phyloP scores from a whole-genome alignment of 2,113 vertebrate genomes.

The Oryzias curvinotus region DNA sequence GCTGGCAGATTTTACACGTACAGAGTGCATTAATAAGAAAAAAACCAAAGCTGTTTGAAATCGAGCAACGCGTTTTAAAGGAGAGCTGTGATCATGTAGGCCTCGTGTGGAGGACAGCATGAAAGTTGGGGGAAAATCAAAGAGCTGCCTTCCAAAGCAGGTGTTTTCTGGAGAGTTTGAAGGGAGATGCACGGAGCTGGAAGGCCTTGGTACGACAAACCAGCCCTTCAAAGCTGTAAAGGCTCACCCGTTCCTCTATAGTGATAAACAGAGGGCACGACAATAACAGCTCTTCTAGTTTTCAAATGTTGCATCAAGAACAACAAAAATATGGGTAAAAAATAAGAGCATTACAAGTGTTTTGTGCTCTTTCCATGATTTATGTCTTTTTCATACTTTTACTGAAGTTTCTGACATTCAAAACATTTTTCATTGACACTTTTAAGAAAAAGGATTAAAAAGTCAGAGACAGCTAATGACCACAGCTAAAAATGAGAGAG shows the following conservation, averaged over 20 bases:
- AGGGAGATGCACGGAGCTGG: no score
- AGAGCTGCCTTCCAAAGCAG: conserved; percentile 58
- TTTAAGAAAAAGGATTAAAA: neutral
- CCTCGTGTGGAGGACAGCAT: conserved; percentile 55
- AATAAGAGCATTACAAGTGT: neutral
- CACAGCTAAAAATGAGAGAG: no score
- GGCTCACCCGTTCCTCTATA: conserved; percentile 32
- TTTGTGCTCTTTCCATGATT: neutral
- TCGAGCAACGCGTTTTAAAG: conserved; percentile 58
- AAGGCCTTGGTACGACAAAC: no score
- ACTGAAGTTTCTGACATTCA: neutral
- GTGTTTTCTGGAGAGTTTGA: no score
- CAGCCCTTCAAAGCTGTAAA: conserved; percentile 38
- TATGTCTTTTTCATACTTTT: neutral
- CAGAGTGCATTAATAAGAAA: conserved; percentile 39
- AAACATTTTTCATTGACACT: neutral
- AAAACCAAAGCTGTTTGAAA: conserved; percentile 35
- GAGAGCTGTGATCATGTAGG: conserved; percentile 66
- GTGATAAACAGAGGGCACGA: conserved; percentile 42
- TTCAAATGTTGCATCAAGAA: conserved; percentile 33
- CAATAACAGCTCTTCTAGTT: conserved; percentile 33
- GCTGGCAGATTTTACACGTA: neutral
- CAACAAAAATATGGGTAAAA: conserved; percentile 2
- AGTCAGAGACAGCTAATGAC: neutral
- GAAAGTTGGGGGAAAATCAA: conserved; percentile 60